Evolutionary conservation across 1,140 invertebrate species (phyloP), one percentile per base, ranked within the genome.

Genomic region (Panagrolaimus sp.): DNA sequence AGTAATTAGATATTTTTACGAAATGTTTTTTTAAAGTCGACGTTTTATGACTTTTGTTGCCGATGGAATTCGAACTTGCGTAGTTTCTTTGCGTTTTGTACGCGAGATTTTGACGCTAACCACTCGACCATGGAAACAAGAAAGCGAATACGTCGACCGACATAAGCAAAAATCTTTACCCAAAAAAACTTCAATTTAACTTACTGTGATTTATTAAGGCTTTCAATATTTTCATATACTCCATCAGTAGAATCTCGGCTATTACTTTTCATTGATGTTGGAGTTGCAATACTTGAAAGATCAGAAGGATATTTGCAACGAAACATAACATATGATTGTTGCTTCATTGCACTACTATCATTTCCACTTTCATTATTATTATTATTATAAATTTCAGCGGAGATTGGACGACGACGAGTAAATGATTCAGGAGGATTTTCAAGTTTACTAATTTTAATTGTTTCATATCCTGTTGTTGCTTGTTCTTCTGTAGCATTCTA

Each of bases 381-480:
- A n/a, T n/a, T n/a, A n/a, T n/a, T n/a, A n/a, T n/a, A n/a, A n/a
- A n/a, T n/a, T n/a, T n/a, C n/a, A n/a, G n/a, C n/a, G n/a, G n/a
- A n/a, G n/a, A n/a, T n/a, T n/a, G n/a, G n/a, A 0, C 48, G 48
- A 52, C 48, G 48, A 10, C 48, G 48, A 14, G 48, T 52, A 24
- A 52, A 52, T n/a, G 48, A 52, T 12, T 52, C 48, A 21, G 48
- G 48, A 1, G 48, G 48, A 24, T 52, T 52, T 52, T 52, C 48
- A 24, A 52, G 48, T 8, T 24, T n/a, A 24, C 26, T 24, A 24
- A 52, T 52, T 24, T 52, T 52, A 24, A 52, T 24, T n/a, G 48
- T n/a, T 24, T 52, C 48, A 52, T 52, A 52, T n/a, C 48, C 48
- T n/a, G 48, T n/a, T n/a, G n/a, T n/a, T 52, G 26, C 48, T 52